Conservation (phyloP, 2,797 vertebrate genomes). For the Gallinago stenura region DNA sequence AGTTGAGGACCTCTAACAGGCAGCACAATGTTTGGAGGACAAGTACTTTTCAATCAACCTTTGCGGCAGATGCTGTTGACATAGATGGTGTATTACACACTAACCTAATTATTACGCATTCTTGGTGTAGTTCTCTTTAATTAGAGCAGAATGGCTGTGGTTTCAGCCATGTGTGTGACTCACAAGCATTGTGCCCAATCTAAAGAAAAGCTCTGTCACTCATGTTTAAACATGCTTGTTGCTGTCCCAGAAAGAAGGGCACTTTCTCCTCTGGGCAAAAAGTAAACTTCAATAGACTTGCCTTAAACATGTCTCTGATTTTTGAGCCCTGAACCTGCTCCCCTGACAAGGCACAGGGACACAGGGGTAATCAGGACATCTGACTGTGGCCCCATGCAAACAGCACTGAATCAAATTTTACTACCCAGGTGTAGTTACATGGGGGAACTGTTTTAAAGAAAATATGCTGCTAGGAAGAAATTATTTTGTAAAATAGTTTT, state of each 20-base stretch:
- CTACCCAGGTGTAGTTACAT: conserved; percentile 58
- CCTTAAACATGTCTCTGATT: neutral
- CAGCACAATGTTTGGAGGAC: neutral
- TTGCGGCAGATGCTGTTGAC: conserved; percentile 35
- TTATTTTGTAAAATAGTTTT: conserved; percentile 68
- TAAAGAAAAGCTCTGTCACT: conserved; percentile 3
- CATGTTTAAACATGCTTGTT: neutral
- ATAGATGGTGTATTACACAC: conserved; percentile 5
- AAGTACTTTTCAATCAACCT: conserved; percentile 44
- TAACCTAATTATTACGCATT: conserved; percentile 69
- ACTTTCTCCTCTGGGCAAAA: conserved; percentile 2
- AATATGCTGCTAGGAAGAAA: conserved; percentile 52
- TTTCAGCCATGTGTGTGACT: conserved; percentile 27
- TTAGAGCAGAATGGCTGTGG: conserved; percentile 60
- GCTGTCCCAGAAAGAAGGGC: neutral
- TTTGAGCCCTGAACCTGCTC: neutral
- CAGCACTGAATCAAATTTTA: conserved; percentile 55
- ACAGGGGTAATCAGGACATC: neutral
- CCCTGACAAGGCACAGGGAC: neutral
- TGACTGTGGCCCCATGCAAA: neutral
- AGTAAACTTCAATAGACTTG: neutral
- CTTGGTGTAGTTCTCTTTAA: conserved; percentile 67
- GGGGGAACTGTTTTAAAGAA: conserved; percentile 36
- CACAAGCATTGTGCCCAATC: conserved; percentile 11
- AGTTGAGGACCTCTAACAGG: neutral